These are phyloP conservation scores for Micrasema longulum DNA, from an alignment of 1,140 invertebrate genomes.

Conservation along the genomic window DNA sequence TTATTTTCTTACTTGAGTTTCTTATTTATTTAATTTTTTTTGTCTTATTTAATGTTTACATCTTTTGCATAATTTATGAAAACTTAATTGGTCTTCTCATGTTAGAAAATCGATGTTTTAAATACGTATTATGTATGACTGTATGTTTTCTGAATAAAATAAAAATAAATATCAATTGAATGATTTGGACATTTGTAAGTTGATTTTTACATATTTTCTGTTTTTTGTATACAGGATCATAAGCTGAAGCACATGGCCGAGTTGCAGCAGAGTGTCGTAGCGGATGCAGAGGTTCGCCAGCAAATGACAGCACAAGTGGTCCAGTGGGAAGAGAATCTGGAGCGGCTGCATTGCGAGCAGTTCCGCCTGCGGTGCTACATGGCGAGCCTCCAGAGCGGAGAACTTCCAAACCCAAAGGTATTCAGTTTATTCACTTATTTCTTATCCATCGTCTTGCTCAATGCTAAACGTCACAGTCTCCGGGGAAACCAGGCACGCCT, in stretches of 20 bases:
- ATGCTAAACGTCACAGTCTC: too few relatives aligned
- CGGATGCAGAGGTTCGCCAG: slow-evolving; percentile 89
- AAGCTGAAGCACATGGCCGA: slow-evolving; percentile 98
- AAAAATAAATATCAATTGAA: too few relatives aligned
- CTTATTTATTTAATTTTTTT: too few relatives aligned
- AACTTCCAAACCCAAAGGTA: slow-evolving; percentile 98
- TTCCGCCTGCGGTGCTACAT: slow-evolving; percentile 96
- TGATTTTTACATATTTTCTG: background rate
- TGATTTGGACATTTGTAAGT: too few relatives aligned
- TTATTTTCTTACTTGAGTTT: too few relatives aligned
- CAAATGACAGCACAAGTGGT: slow-evolving; percentile 93
- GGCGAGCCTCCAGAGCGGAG: slow-evolving; percentile 94
- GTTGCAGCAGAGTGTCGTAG: slow-evolving; percentile 93
- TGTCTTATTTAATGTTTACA: too few relatives aligned
- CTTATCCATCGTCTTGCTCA: background rate
- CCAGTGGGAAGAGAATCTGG: slow-evolving; percentile 97
- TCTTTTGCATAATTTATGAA: too few relatives aligned
- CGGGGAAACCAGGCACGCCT: background rate
- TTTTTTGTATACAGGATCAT: slow-evolving; percentile 79
- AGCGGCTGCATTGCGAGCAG: slow-evolving; percentile 96
- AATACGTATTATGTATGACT: too few relatives aligned
- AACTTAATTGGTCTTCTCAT: too few relatives aligned
- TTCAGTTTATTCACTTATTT: slow-evolving; percentile 52
- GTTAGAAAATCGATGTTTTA: too few relatives aligned
- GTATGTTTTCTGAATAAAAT: too few relatives aligned